phyloP scores from a whole-genome alignment of 2,113 vertebrate genomes.

The Takifugu flavidus region DNA sequence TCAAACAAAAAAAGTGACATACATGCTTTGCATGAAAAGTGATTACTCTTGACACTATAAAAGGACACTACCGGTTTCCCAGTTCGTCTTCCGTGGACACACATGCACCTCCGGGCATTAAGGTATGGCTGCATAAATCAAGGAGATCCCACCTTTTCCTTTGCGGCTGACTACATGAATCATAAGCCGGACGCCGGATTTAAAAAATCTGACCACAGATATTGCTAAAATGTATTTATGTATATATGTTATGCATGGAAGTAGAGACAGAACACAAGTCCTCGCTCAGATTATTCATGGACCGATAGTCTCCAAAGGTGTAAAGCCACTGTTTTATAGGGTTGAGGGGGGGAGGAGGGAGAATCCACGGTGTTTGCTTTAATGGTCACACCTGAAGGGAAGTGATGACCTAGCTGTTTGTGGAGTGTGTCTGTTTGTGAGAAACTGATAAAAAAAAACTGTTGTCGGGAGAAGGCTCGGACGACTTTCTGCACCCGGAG shows the following conservation, averaged over 20 bases:
- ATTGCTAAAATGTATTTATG: too few relatives aligned
- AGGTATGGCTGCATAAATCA: too few relatives aligned
- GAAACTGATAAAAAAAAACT: slow-evolving; percentile 16
- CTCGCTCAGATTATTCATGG: background rate
- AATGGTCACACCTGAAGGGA: slow-evolving; percentile 37
- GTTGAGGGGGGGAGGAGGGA: slow-evolving; percentile 7
- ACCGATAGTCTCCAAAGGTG: background rate
- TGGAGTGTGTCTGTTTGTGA: slow-evolving; percentile 4
- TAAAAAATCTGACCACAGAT: too few relatives aligned
- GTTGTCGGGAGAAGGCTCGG: slow-evolving; percentile 17
- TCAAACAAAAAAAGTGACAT: background rate
- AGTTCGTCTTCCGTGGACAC: too few relatives aligned
- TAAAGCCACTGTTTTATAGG: slow-evolving; percentile 26
- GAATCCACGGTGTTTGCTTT: slow-evolving; percentile 37
- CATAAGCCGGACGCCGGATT: background rate
- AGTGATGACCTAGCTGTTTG: slow-evolving; percentile 47
- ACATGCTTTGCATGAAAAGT: too few relatives aligned
- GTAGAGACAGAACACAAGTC: too few relatives aligned
- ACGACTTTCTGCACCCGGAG: slow-evolving; percentile 22
- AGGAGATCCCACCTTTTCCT: slow-evolving; percentile 6
- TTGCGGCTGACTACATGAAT: slow-evolving; percentile 26
- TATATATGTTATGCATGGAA: too few relatives aligned
- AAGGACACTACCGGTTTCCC: too few relatives aligned
- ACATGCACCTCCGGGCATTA: too few relatives aligned
- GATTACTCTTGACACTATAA: background rate